A percentile compares a stretch with the other conserved stretches of the same genome.
Evolutionary conservation across 2,797 vertebrate genomes (phyloP).

Genomic region (Phalanger gymnotis): DNA sequence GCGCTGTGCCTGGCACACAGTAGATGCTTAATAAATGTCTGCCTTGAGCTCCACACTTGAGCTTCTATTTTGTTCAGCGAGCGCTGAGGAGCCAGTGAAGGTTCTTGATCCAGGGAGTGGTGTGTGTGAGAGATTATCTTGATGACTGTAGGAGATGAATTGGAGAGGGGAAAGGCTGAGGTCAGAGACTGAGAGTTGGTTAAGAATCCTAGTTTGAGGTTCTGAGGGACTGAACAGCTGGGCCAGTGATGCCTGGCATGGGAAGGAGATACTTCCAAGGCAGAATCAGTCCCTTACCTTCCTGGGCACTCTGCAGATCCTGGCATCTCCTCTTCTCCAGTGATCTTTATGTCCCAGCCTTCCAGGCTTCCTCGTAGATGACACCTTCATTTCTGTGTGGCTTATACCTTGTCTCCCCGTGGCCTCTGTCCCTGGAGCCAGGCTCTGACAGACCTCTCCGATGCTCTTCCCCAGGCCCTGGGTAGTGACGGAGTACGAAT

Average conservation of each 20-base stretch:
- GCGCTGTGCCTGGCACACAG: neutral
- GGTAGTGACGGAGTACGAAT: slow-evolving; percentile 93
- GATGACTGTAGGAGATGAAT: neutral
- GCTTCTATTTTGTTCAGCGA: neutral
- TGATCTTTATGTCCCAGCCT: neutral
- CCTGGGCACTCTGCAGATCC: neutral
- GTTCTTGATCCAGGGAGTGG: neutral
- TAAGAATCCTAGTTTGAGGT: neutral
- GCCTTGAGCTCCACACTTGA: neutral
- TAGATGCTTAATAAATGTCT: neutral
- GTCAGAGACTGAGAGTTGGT: neutral
- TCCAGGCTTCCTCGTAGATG: neutral
- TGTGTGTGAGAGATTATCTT: neutral
- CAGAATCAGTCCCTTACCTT: neutral
- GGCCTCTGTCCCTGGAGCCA: neutral
- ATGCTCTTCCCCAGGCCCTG: slow-evolving; percentile 85
- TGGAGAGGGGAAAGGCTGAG: neutral
- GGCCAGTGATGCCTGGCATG: neutral
- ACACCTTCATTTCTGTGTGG: neutral
- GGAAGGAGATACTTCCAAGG: neutral
- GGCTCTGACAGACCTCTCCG: neutral
- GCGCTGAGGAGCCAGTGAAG: neutral
- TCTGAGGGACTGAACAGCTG: neutral
- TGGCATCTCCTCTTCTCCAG: neutral
- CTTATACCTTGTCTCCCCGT: neutral